These are phyloP conservation scores for Myiagra hebetior DNA, from an alignment of 2,113 vertebrate genomes.

Conservation along the genomic window DNA sequence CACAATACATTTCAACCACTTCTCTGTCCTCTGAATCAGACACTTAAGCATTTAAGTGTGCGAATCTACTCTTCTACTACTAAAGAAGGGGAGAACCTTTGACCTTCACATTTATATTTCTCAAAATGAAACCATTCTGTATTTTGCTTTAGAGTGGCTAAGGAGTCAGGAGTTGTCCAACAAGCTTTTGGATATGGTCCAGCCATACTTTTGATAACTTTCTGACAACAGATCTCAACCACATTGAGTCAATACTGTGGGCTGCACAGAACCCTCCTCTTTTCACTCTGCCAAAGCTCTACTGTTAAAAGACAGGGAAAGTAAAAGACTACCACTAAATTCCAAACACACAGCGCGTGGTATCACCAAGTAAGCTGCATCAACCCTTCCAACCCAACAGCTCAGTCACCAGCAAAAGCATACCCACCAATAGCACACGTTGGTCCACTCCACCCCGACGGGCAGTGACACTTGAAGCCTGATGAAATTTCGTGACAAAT, in stretches of 20 bases:
- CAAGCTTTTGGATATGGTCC: not conserved
- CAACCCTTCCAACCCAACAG: not conserved
- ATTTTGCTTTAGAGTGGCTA: not conserved
- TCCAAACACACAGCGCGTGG: not conserved
- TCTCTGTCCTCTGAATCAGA: not conserved
- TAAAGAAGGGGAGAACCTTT: not conserved
- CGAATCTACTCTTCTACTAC: not conserved
- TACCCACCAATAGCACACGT: constrained; percentile 91
- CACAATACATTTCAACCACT: not conserved
- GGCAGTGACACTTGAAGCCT: constrained; percentile 92
- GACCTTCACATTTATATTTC: not conserved
- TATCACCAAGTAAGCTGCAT: not conserved
- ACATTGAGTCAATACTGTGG: not conserved
- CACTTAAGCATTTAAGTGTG: not conserved
- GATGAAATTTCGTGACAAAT: constrained; percentile 87
- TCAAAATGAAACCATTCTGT: not conserved
- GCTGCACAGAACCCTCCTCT: not conserved
- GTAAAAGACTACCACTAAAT: not conserved
- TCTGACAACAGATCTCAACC: not conserved
- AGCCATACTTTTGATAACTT: not conserved
- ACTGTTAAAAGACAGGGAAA: not conserved
- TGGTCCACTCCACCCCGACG: constrained; percentile 88
- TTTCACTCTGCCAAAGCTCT: not conserved
- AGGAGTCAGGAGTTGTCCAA: not conserved
- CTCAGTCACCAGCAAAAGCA: not conserved